A percentile compares a stretch with the other conserved stretches of the same genome.
Evolutionary conservation across 2,797 vertebrate species (phyloP).

Genomic region (Crax fasciolata): DNA sequence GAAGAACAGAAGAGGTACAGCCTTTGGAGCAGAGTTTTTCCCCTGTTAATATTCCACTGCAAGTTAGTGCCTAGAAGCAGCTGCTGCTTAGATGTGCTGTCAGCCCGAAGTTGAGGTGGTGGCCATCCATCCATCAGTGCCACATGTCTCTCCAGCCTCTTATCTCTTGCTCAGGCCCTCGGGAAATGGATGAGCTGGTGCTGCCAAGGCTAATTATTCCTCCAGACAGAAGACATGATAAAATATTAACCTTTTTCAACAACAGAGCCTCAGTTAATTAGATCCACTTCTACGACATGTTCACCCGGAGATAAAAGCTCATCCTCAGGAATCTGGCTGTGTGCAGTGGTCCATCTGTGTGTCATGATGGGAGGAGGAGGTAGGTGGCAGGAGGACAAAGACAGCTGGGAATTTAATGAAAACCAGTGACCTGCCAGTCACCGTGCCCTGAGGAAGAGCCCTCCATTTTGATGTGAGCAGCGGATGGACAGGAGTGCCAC

Average conservation of each 20-base stretch:
- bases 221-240: constrained; percentile 64
- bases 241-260: constrained; percentile 76
- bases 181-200: constrained; percentile 22
- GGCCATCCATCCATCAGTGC: constrained; percentile 25
- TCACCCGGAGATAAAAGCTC: constrained; percentile 51
- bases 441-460: not conserved
- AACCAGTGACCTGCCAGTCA: not conserved
- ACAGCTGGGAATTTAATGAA: constrained; percentile 41
- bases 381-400: not conserved
- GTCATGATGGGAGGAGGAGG: not conserved
- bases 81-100: not conserved
- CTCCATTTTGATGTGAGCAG: not conserved
- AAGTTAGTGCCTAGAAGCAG: not conserved
- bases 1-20: not conserved
- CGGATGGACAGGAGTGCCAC: accelerated
- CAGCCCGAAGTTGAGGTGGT: not conserved
- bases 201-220: constrained; percentile 69
- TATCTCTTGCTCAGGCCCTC: not conserved
- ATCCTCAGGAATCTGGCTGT: constrained; percentile 15
- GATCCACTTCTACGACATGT: constrained; percentile 38
- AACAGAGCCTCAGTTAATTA: constrained; percentile 67
- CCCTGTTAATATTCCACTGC: not conserved
- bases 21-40: not conserved
- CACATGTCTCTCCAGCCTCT: not conserved
- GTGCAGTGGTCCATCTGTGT: not conserved